Evolutionary conservation across 1,140 invertebrate species (phyloP).

Genomic region (Drosophila varians): DNA sequence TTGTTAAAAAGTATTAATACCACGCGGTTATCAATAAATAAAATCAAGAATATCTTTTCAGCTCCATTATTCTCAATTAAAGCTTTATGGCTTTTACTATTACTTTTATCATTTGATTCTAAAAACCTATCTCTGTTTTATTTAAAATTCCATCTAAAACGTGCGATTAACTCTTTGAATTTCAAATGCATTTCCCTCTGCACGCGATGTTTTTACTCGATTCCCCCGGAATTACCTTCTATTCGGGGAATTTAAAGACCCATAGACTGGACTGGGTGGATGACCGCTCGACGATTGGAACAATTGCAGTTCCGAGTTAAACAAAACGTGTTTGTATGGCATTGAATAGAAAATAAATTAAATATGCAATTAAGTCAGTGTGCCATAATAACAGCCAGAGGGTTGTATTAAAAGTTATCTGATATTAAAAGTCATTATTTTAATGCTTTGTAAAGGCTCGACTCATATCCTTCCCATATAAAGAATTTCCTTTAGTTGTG

Average conservation of each 20-base stretch:
- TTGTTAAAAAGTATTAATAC: not conserved
- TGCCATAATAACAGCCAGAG: not conserved
- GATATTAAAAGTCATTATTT: not conserved
- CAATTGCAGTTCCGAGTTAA: constrained; percentile 16
- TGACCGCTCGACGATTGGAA: constrained; percentile 36
- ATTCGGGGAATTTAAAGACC: not conserved
- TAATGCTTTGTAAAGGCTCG: not conserved
- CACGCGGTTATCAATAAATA: not conserved
- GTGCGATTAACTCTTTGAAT: constrained; percentile 19
- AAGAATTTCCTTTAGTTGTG: too few relatives aligned
- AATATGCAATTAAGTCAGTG: constrained; percentile 9
- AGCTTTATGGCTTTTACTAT: not conserved
- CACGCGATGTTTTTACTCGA: constrained; percentile 20
- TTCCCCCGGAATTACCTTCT: not conserved
- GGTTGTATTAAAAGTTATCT: constrained; percentile 4
- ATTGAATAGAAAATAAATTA: constrained; percentile 31
- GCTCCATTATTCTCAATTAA: not conserved
- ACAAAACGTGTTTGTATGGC: constrained; percentile 20
- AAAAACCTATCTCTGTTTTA: constrained; percentile 9
- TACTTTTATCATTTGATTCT: not conserved
- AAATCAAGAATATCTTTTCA: not conserved
- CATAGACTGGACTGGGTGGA: constrained; percentile 12
- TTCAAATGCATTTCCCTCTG: constrained; percentile 16
- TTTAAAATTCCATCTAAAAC: constrained; percentile 13
- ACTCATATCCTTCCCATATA: too few relatives aligned